These are phyloP conservation scores for Lagorchestes hirsutus DNA, from an alignment of 2,797 vertebrate species.

Conservation along the genomic window DNA sequence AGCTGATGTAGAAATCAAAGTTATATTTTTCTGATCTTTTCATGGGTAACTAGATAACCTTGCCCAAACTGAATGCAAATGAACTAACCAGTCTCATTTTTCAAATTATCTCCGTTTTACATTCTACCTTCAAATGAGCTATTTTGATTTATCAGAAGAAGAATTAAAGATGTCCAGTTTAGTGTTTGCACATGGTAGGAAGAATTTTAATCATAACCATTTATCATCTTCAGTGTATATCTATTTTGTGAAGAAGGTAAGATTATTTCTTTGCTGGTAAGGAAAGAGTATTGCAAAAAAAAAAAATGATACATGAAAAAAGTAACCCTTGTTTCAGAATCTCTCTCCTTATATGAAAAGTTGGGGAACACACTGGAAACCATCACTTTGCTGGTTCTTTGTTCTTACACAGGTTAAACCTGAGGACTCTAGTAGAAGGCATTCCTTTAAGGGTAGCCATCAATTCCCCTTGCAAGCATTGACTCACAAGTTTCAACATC, in stretches of 20 bases:
- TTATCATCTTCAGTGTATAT: constrained; percentile 77
- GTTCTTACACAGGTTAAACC: not conserved
- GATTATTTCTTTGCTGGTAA: constrained; percentile 34
- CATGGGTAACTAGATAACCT: constrained; percentile 60
- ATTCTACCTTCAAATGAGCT: constrained; percentile 59
- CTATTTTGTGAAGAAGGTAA: constrained; percentile 59
- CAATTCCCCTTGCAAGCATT: not conserved
- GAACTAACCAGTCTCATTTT: constrained; percentile 59
- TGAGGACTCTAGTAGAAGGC: not conserved
- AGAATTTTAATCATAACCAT: constrained; percentile 78
- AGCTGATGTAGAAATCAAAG: constrained; percentile 46
- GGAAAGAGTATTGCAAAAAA: constrained; percentile 10
- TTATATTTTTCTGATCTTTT: constrained; percentile 67
- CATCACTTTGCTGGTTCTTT: not conserved
- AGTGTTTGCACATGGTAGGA: constrained; percentile 57
- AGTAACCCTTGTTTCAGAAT: constrained; percentile 26
- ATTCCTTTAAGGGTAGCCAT: not conserved
- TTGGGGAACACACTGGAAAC: not conserved
- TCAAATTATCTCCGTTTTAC: constrained; percentile 68
- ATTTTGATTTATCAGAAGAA: constrained; percentile 68
- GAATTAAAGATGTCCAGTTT: constrained; percentile 65
- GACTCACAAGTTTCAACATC: not conserved
- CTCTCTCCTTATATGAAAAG: not conserved
- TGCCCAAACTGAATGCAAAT: constrained; percentile 61
- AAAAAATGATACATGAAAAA: constrained; percentile 19